A percentile compares a stretch with the other conserved stretches of the same genome.
These are phyloP conservation scores for Peromyscus eremicus DNA, from an alignment of 2,797 vertebrate genomes.

Conservation along the genomic window DNA sequence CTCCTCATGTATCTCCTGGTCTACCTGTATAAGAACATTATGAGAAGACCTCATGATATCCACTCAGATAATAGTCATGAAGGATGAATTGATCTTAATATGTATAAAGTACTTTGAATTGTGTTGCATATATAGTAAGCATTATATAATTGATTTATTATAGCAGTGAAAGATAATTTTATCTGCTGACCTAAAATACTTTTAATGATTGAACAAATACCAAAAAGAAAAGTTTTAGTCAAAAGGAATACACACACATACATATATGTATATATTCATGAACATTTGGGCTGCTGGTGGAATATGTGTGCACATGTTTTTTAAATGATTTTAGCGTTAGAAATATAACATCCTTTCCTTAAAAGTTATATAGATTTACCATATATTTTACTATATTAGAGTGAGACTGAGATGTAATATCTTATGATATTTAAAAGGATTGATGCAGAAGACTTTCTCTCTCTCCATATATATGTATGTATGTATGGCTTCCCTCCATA, in stretches of 20 bases:
- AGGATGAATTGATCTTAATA: neutral
- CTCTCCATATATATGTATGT: no score
- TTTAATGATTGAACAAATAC: neutral
- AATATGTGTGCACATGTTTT: neutral
- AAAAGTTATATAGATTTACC: neutral
- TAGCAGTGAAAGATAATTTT: neutral
- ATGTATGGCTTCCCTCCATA: neutral
- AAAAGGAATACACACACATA: neutral
- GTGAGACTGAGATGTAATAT: neutral
- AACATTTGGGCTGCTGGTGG: neutral
- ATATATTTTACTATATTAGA: neutral
- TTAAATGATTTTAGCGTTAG: neutral
- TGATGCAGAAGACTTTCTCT: no score
- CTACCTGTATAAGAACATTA: neutral
- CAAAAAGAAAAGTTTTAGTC: neutral
- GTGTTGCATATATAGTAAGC: neutral
- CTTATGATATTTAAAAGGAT: neutral
- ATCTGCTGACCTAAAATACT: rapidly evolving
- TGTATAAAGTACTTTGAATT: neutral
- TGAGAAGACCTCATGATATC: neutral
- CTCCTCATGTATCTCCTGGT: neutral
- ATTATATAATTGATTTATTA: neutral
- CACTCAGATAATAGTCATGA: neutral
- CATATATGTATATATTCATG: rapidly evolving
- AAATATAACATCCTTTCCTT: neutral